Evolutionary conservation across 2,888 invertebrate species (phyloP).

Genomic region (Caenorhabditis imperialis): DNA sequence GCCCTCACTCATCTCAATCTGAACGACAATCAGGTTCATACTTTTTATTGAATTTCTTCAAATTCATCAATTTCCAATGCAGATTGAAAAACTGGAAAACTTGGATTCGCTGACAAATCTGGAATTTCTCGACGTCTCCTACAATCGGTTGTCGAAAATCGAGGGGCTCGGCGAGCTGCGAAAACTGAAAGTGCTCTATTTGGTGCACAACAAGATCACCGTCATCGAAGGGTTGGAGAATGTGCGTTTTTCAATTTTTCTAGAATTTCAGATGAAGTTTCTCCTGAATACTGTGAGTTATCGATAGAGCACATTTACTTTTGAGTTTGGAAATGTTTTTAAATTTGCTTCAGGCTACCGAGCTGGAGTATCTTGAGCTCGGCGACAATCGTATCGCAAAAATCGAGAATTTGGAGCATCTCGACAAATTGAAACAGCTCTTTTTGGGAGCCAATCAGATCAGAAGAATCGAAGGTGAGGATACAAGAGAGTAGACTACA

Average conservation of each 20-base stretch:
- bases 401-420: slow-evolving; percentile 55
- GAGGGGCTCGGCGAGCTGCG: slow-evolving; percentile 78
- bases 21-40: slow-evolving; percentile 93
- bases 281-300: too few relatives aligned
- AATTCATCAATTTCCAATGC: not conserved
- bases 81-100: slow-evolving; percentile 86
- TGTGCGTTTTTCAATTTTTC: slow-evolving; percentile 80
- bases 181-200: slow-evolving; percentile 78
- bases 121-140: slow-evolving; percentile 93
- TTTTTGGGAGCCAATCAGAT: slow-evolving; percentile 97
- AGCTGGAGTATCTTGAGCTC: slow-evolving; percentile 89
- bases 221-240: slow-evolving; percentile 79
- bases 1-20: slow-evolving; percentile 89
- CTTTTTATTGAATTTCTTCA: not conserved
- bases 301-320: too few relatives aligned
- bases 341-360: slow-evolving; percentile 78
- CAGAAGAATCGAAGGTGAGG: slow-evolving; percentile 83
- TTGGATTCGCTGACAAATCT: slow-evolving; percentile 89
- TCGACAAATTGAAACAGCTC: slow-evolving; percentile 79
- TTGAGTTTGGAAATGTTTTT: too few relatives aligned
- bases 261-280: not conserved
- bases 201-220: slow-evolving; percentile 81
- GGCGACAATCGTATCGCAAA: slow-evolving; percentile 90
- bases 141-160: slow-evolving; percentile 84
- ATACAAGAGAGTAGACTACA: too few relatives aligned